These are phyloP conservation scores for Fistularia tabacaria DNA, from an alignment of 2,797 vertebrate species.

Conservation along the genomic window DNA sequence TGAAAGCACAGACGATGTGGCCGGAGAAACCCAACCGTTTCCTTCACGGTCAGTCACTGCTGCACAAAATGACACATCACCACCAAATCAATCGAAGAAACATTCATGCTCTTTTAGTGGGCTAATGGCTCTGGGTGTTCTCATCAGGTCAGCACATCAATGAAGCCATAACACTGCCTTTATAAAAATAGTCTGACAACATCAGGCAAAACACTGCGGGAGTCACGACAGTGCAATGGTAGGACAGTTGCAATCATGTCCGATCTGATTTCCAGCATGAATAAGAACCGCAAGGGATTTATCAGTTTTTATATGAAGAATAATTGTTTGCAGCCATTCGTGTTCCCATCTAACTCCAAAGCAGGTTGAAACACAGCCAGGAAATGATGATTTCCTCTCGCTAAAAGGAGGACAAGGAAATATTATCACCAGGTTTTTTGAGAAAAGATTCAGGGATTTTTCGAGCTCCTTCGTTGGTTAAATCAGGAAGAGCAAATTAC, in stretches of 20 bases:
- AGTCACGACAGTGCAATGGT: conserved; percentile 7
- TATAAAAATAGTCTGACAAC: conserved; percentile 15
- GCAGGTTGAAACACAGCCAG: neutral
- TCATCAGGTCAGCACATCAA: conserved; percentile 35
- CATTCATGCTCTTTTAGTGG: conserved; percentile 41
- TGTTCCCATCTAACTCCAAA: neutral
- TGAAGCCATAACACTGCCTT: conserved; percentile 20
- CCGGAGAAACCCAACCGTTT: neutral
- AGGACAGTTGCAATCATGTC: neutral
- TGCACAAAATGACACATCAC: conserved; percentile 40
- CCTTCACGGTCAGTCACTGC: conserved; percentile 10
- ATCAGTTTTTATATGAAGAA: no score
- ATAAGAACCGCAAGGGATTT: neutral
- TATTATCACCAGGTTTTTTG: neutral
- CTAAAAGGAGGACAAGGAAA: neutral
- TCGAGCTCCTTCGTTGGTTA: neutral
- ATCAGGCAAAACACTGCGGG: neutral
- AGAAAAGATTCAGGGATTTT: neutral
- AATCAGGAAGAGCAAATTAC: neutral
- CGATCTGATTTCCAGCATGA: neutral
- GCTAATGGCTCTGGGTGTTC: conserved; percentile 46
- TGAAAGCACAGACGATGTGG: conserved; percentile 11
- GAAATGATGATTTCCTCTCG: neutral
- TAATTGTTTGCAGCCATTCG: no score
- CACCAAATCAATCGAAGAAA: conserved; percentile 45